These are phyloP conservation scores for Lindbergichthys nudifrons DNA, from an alignment of 2,797 vertebrate species.

Conservation along the genomic window DNA sequence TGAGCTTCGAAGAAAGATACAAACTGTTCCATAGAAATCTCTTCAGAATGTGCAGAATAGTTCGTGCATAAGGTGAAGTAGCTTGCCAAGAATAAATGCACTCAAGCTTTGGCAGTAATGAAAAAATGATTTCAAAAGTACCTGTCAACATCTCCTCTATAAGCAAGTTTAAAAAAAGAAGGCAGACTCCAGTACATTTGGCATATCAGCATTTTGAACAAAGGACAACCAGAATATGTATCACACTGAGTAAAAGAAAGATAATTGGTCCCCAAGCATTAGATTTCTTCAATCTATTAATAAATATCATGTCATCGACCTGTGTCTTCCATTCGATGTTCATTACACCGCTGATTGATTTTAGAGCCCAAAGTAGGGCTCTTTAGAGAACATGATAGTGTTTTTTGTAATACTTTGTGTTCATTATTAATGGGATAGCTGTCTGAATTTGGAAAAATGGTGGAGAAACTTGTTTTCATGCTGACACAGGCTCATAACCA, in stretches of 20 bases:
- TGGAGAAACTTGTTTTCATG: slow-evolving; percentile 38
- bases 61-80: slow-evolving; percentile 1
- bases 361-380: slow-evolving; percentile 23
- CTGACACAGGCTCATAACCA: slow-evolving; percentile 24
- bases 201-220: background rate
- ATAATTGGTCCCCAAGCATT: background rate
- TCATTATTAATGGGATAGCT: slow-evolving; percentile 56
- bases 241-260: background rate
- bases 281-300: slow-evolving; percentile 12
- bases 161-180: slow-evolving; percentile 4
- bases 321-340: slow-evolving; percentile 7
- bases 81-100: slow-evolving; percentile 14
- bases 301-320: slow-evolving; percentile 33
- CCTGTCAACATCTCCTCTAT: slow-evolving; percentile 1
- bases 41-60: background rate
- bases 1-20: slow-evolving; percentile 9
- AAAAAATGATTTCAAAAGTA: slow-evolving; percentile 17
- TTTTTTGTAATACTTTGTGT: slow-evolving; percentile 41
- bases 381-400: slow-evolving; percentile 45
- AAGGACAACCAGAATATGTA: background rate
- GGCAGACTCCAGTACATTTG: slow-evolving; percentile 13
- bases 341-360: slow-evolving; percentile 62
- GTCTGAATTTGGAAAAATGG: slow-evolving; percentile 49
- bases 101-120: slow-evolving; percentile 24
- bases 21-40: background rate